phyloP scores from a whole-genome alignment of 2,797 vertebrate species.

The Allobates femoralis region DNA sequence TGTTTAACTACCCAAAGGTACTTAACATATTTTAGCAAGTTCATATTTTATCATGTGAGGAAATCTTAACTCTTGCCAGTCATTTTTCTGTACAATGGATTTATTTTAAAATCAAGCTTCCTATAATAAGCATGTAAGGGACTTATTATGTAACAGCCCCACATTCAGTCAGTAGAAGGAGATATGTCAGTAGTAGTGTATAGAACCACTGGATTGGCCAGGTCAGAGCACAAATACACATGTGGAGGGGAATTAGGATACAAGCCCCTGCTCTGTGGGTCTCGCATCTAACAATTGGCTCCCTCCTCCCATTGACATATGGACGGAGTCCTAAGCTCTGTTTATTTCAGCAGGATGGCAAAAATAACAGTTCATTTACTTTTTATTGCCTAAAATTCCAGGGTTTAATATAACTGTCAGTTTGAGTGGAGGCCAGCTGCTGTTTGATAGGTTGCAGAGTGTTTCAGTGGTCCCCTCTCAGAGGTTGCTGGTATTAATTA shows the following conservation, averaged over 20 bases:
- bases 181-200: not conserved
- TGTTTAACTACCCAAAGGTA: slow-evolving; percentile 5
- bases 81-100: not conserved
- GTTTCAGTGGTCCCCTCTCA: slow-evolving; percentile 60
- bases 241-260: slow-evolving; percentile 67
- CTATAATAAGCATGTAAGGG: not conserved
- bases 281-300: slow-evolving; percentile 64
- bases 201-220: slow-evolving; percentile 15
- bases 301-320: slow-evolving; percentile 76
- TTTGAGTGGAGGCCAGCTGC: slow-evolving; percentile 79
- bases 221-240: slow-evolving; percentile 32
- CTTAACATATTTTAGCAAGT: not conserved
- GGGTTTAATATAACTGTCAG: slow-evolving; percentile 82
- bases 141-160: not conserved
- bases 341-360: slow-evolving; percentile 78
- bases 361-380: slow-evolving; percentile 82
- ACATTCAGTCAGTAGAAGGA: not conserved
- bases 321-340: slow-evolving; percentile 71
- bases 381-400: slow-evolving; percentile 81
- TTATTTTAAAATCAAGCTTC: not conserved
- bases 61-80: not conserved
- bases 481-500: slow-evolving; percentile 63
- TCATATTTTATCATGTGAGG: not conserved
- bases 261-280: slow-evolving; percentile 72
- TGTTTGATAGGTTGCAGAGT: slow-evolving; percentile 73